Evolutionary conservation across 2,888 invertebrate species (phyloP), one percentile per base, ranked within the genome.

Genomic region (Brachynemurus nebulosus): DNA sequence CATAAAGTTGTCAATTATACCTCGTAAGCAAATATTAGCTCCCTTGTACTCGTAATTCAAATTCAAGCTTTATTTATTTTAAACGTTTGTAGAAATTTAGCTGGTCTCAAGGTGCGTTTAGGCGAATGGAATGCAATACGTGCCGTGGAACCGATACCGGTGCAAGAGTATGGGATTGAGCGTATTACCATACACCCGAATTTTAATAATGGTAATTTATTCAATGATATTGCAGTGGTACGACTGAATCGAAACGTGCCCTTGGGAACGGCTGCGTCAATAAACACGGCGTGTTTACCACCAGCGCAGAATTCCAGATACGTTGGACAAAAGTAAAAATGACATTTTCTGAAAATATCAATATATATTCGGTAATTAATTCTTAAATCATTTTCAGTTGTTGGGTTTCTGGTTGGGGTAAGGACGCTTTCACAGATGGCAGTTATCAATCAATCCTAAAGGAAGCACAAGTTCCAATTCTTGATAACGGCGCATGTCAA

Each of bases 331-430:
- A 70, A 67, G 71, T 70, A 53, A 39, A 43, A 33, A 17, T 18
- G 25, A 23, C 36, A 18, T 23, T n/a, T 20, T 14, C 16, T 40
- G 12, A 11, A 16, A 12, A 3, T 18, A 3, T 17, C 14, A 5
- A 2, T 4, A 36, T 36, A 17, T 16, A 9, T 14, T 4, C n/a
- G 4, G 3, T 36, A 17, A 2, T 36, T 30, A 16, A 36, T 36
- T 36, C 17, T 36, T 16, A 1, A 8, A 36, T n/a, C 7, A 7
- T 45, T 54, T 52, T 27, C 46, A 68, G 68, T 48, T 80, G 80
- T 55, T 71, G 70, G 66, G 81, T 84, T 0, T 69, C 82, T 11
- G 92, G 92, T 9, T 92, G 90, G 89, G 91, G 91, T 11, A 85
- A 86, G 58, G 70, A 85, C 50, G 76, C 80, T 51, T 92, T 84